Base-by-base conservation (phyloP, 1,140 invertebrate genomes). In the Lordiphosa collinella region DNA sequence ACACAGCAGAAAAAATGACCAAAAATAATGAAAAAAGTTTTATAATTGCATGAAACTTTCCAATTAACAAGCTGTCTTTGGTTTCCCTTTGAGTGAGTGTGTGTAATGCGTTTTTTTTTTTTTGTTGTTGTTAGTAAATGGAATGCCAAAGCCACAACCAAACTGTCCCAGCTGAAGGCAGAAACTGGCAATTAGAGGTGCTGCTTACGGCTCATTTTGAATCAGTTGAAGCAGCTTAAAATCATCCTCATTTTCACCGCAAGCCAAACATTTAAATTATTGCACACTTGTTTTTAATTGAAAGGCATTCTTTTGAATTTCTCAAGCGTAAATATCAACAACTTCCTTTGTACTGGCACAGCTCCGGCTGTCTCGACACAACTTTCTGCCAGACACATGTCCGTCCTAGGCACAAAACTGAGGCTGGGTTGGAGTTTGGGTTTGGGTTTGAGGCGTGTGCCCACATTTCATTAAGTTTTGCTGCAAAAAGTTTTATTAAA, bases 381-480 rank as follows among this genome's bases (percentile, higher is more conserved):
- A 55, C 65, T 69, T 65, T 68, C 50, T 37, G 57, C 63, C 11
- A 44, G 60, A 55, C 60, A 55, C 43, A 55, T 18, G 29, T 43
- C 43, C 64, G 18, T 3, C 16, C 60, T 63, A 50, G 46, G 44
- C 9, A 10, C 38, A 10, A 41, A 51, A 29, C 49, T 43, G 41
- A 50, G 63, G 32, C 65, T n/a, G n/a, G n/a, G n/a, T n/a, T n/a
- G n/a, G n/a, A n/a, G n/a, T n/a, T n/a, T n/a, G n/a, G n/a, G n/a
- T n/a, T n/a, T 64, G 52, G 35, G 68, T 49, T 51, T 57, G 60
- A 65, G 61, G 72, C 56, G 56, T 73, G 78, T 73, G 78, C 68
- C 78, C 84, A 78, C 78, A 84, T 84, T 84, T 84, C 72, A 84
- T 84, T 84, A 84, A 84, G 78, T 84, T 84, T 84, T 84, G 72